Evolutionary conservation across 2,113 vertebrate species (phyloP).

Genomic region (Urocitellus parryii): DNA sequence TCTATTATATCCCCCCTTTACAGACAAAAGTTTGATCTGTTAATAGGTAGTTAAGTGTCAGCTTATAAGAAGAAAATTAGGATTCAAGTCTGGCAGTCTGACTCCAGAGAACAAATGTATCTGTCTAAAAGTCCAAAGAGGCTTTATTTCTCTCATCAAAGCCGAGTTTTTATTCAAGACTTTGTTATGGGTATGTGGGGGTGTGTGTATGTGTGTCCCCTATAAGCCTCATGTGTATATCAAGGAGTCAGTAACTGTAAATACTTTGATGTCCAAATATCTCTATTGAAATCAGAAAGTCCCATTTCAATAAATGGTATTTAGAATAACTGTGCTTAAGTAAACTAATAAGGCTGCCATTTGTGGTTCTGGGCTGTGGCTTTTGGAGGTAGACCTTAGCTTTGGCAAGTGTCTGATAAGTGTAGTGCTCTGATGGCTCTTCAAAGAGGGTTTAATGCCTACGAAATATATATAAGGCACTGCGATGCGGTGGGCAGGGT

Average conservation of each 20-base stretch:
- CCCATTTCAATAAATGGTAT: neutral
- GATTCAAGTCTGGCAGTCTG: neutral
- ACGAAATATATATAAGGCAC: neutral
- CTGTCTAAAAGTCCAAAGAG: neutral
- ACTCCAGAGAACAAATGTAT: neutral
- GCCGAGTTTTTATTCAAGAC: constrained; percentile 5
- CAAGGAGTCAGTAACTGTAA: neutral
- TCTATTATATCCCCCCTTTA: neutral
- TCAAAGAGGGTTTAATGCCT: neutral
- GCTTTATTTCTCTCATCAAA: neutral
- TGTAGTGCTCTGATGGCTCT: neutral
- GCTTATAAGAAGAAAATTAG: neutral
- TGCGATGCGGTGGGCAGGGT: neutral
- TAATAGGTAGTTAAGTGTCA: neutral
- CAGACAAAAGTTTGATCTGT: neutral
- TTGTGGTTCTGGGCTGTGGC: neutral
- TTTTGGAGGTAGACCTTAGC: neutral
- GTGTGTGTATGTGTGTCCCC: neutral
- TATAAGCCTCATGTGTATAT: neutral
- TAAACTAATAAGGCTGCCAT: neutral
- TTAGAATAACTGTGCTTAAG: neutral
- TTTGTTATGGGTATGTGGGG: neutral
- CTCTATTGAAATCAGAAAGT: neutral
- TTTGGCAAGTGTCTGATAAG: neutral
- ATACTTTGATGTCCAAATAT: neutral